Percentiles rank a stretch among this genome's conserved stretches.
Conservation (phyloP, 2,113 vertebrate species). For the Megaleporinus macrocephalus region DNA sequence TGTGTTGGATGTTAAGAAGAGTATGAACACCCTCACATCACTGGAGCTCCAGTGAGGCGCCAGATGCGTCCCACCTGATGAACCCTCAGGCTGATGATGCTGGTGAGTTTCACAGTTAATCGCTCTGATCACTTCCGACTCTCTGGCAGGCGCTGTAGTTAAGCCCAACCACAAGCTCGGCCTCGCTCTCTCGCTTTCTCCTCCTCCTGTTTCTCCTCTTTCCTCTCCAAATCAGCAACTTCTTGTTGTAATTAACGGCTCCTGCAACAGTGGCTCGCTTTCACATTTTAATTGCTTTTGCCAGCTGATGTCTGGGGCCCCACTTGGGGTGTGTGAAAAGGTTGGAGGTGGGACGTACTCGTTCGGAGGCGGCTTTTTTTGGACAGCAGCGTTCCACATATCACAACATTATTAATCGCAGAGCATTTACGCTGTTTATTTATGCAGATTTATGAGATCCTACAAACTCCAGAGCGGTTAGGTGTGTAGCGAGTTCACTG, state of each 20-base stretch:
- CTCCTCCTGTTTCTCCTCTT: neutral
- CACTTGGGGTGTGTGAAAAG: constrained; percentile 53
- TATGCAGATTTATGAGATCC: constrained; percentile 19
- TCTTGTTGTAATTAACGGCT: constrained; percentile 53
- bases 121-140: neutral
- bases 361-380: constrained; percentile 23
- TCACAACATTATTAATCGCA: constrained; percentile 30
- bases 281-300: constrained; percentile 78
- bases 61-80: too few species aligned
- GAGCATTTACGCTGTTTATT: constrained; percentile 26
- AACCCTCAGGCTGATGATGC: neutral
- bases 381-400: constrained; percentile 20
- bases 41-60: too few species aligned
- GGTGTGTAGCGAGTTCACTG: constrained; percentile 7
- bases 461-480: constrained; percentile 17
- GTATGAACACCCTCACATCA: too few species aligned
- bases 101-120: neutral
- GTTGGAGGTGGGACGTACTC: constrained; percentile 11
- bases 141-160: neutral
- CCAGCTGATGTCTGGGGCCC: constrained; percentile 61
- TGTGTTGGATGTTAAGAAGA: too few species aligned
- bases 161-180: neutral
- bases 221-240: constrained; percentile 36
- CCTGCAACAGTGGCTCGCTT: constrained; percentile 60
- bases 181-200: neutral